phyloP scores from a whole-genome alignment of 2,888 invertebrate genomes.

The Gortyna flavago region DNA sequence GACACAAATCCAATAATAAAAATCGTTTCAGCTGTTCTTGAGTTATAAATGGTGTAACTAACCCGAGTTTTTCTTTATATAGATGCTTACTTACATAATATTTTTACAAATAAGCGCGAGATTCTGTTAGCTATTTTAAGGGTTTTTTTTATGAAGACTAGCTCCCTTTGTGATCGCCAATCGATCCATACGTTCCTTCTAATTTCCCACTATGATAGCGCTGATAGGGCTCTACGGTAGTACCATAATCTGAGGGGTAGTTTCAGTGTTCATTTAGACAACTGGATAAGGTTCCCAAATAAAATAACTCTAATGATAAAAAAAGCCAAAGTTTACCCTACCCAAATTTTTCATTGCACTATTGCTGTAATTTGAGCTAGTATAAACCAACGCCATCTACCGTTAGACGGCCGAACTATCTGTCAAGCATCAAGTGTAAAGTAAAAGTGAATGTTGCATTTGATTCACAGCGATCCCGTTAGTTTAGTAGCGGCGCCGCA shows the following conservation, averaged over 20 bases:
- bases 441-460: constrained; percentile 71
- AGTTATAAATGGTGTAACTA: too few relatives aligned
- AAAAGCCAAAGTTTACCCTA: neutral
- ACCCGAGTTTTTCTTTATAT: too few relatives aligned
- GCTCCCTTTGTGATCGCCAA: neutral
- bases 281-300: neutral
- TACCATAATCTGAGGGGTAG: neutral
- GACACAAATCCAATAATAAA: too few relatives aligned
- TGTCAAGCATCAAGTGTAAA: constrained; percentile 53
- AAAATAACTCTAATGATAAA: neutral
- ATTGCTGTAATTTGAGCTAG: neutral
- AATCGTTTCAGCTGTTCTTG: too few relatives aligned
- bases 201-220: neutral
- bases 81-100: neutral
- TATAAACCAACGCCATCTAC: constrained; percentile 71
- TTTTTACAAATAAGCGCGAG: too few relatives aligned
- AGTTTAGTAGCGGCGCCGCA: constrained; percentile 51
- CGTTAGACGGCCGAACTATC: constrained; percentile 59
- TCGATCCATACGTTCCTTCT: too few relatives aligned
- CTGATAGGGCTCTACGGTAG: neutral
- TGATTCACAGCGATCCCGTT: constrained; percentile 63
- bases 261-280: neutral
- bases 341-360: neutral
- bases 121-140: neutral
- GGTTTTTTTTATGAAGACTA: neutral